Evolutionary conservation across 2,113 vertebrate genomes (phyloP).

Genomic region (Alethe diademata): DNA sequence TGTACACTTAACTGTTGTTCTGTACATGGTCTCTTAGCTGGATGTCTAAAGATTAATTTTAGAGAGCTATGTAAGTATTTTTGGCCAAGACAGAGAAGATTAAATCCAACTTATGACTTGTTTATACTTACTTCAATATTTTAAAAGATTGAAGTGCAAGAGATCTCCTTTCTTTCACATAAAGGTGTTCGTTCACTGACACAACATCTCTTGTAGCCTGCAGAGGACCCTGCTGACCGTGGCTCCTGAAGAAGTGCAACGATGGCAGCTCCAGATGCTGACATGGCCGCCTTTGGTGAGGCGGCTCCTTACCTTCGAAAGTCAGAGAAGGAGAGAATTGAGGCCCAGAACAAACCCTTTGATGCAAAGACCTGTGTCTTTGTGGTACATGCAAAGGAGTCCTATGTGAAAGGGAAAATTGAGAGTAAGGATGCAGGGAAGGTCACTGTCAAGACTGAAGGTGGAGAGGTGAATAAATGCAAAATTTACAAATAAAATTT

Average conservation of each 20-base stretch:
- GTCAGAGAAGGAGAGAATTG: slow-evolving; percentile 83
- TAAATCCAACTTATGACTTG: background rate
- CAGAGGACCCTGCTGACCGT: background rate
- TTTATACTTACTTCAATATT: background rate
- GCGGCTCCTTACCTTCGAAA: slow-evolving; percentile 79
- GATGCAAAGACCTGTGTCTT: slow-evolving; percentile 56
- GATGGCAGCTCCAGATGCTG: background rate
- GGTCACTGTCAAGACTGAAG: slow-evolving; percentile 33
- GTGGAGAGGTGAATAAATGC: background rate
- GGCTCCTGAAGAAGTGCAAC: background rate
- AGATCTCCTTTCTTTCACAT: background rate
- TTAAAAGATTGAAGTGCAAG: background rate
- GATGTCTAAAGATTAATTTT: background rate
- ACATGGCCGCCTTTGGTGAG: slow-evolving; percentile 6
- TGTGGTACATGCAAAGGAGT: background rate
- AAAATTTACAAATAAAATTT: background rate
- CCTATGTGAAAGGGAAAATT: slow-evolving; percentile 13
- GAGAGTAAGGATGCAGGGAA: slow-evolving; percentile 13
- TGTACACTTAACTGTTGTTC: background rate
- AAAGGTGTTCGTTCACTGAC: background rate
- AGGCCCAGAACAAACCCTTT: slow-evolving; percentile 81
- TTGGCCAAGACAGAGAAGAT: background rate
- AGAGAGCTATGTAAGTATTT: background rate
- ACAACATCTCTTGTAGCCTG: background rate
- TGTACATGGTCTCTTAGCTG: background rate